phyloP scores from a whole-genome alignment of 2,888 invertebrate genomes.

The Yponomeuta cagnagella region DNA sequence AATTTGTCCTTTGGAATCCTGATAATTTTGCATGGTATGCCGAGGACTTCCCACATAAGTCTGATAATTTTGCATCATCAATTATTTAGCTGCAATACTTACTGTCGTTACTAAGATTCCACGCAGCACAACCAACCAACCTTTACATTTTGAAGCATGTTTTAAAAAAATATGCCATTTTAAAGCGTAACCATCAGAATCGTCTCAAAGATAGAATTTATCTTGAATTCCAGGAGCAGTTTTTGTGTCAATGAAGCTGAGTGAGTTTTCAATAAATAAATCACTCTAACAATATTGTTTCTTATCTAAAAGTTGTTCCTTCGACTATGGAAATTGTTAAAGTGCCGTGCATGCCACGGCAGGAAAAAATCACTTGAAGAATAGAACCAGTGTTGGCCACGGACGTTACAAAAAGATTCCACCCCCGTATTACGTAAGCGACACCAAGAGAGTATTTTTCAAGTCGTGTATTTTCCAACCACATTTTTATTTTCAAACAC shows the following conservation, averaged over 20 bases:
- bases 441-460: neutral
- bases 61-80: no score
- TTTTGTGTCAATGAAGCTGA: neutral
- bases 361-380: constrained; percentile 34
- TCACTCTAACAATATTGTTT: constrained; percentile 36
- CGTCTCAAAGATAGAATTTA: neutral
- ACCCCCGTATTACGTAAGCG: neutral
- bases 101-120: neutral
- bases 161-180: neutral
- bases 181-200: neutral
- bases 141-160: no score
- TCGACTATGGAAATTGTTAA: constrained; percentile 49
- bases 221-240: neutral
- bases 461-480: no score
- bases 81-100: no score
- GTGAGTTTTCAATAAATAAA: constrained; percentile 26
- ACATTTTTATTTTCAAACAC: no score
- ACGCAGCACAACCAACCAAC: neutral
- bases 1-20: no score
- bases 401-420: neutral
- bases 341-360: constrained; percentile 32
- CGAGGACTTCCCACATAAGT: no score
- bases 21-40: no score
- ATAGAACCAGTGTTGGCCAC: neutral
- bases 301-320: neutral